Evolutionary conservation across 1,140 invertebrate species (phyloP).

Genomic region (Pemphigus obesinymphae): DNA sequence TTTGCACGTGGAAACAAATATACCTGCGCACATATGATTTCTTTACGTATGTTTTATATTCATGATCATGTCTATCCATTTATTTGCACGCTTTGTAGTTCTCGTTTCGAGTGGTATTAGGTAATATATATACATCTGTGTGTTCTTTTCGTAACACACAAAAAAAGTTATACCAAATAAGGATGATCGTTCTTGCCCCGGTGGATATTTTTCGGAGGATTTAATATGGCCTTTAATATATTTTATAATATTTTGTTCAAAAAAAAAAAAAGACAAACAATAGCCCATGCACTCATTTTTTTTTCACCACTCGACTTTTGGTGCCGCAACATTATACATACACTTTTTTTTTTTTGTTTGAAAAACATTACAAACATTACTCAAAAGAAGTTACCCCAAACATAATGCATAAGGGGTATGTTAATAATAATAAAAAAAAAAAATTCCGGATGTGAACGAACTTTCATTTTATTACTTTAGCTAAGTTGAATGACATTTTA

Average conservation of each 20-base stretch:
- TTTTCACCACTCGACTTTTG: not conserved
- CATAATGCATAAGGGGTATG: not conserved
- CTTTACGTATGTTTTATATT: not conserved
- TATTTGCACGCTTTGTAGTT: not conserved
- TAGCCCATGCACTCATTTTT: not conserved
- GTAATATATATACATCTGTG: not conserved
- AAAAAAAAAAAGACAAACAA: not conserved
- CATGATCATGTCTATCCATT: not conserved
- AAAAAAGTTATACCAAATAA: not conserved
- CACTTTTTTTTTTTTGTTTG: not conserved
- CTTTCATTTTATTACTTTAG: slow-evolving; percentile 9
- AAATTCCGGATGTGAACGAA: not conserved
- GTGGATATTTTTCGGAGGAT: not conserved
- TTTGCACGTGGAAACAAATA: not conserved
- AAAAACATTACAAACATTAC: slow-evolving; percentile 8
- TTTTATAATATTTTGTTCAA: not conserved
- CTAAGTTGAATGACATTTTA: slow-evolving; percentile 11
- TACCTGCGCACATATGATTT: not conserved
- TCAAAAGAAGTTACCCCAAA: not conserved
- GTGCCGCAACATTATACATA: not conserved
- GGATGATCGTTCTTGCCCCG: not conserved
- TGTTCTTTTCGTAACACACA: not conserved
- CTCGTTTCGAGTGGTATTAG: not conserved
- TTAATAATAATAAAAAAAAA: slow-evolving; percentile 4
- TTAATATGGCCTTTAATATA: not conserved